These are phyloP conservation scores for Symphodus melops DNA, from an alignment of 2,113 vertebrate genomes.

Conservation along the genomic window DNA sequence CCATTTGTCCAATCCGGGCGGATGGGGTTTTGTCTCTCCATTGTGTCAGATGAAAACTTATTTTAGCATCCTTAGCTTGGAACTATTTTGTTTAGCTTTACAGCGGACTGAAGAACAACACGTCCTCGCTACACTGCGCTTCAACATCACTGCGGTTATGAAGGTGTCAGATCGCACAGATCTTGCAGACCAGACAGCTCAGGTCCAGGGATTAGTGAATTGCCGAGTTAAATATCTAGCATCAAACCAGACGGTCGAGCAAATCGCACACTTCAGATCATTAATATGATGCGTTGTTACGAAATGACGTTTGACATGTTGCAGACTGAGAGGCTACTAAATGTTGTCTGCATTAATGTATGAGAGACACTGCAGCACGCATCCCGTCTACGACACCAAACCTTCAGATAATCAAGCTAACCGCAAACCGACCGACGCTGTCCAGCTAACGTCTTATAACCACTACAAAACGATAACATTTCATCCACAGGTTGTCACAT, in stretches of 20 bases:
- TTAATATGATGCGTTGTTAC: constrained; percentile 5
- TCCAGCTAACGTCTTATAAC: neutral
- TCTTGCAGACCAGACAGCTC: constrained; percentile 57
- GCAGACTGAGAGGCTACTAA: constrained; percentile 15
- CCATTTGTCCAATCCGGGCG: neutral
- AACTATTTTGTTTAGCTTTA: neutral
- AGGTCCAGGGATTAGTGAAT: constrained; percentile 68
- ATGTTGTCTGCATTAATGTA: constrained; percentile 27
- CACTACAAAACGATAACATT: neutral
- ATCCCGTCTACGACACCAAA: constrained; percentile 30
- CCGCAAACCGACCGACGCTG: neutral
- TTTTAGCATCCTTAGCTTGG: neutral
- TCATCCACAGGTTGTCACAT: constrained; percentile 1
- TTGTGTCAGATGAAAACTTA: constrained; percentile 17
- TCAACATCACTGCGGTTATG: constrained; percentile 24
- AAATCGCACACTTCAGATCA: constrained; percentile 2
- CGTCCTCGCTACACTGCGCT: constrained; percentile 2
- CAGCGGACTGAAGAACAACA: neutral
- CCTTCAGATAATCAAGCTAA: constrained; percentile 41
- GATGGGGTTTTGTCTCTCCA: neutral
- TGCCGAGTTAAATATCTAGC: constrained; percentile 47
- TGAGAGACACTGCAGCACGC: constrained; percentile 64
- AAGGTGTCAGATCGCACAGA: constrained; percentile 40
- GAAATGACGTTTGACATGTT: constrained; percentile 28
- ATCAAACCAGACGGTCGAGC: neutral